These are phyloP conservation scores for Eustalomyia histrio DNA, from an alignment of 2,888 invertebrate genomes.

Conservation along the genomic window DNA sequence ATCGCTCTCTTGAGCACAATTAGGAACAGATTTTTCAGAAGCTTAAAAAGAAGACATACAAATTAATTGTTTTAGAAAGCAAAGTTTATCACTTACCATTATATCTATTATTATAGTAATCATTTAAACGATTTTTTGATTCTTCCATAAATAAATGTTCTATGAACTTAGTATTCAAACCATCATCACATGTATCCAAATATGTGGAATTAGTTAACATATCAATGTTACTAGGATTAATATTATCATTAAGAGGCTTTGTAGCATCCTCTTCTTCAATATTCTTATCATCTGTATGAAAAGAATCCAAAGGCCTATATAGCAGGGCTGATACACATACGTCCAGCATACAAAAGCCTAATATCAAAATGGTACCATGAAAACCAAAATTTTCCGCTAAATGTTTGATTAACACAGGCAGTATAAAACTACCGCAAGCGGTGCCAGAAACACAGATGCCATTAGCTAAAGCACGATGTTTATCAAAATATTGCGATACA, in stretches of 20 bases:
- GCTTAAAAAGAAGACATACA: constrained; percentile 11
- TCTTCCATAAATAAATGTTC: constrained; percentile 79
- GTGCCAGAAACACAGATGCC: constrained; percentile 90
- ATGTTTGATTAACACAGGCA: constrained; percentile 87
- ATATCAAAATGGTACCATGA: constrained; percentile 85
- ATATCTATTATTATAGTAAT: constrained; percentile 75
- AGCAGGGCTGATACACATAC: constrained; percentile 87
- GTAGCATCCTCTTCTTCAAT: constrained; percentile 69
- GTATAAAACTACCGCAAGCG: constrained; percentile 88
- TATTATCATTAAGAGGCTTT: constrained; percentile 72
- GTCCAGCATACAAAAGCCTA: constrained; percentile 87
- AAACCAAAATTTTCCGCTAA: constrained; percentile 86
- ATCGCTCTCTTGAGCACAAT: constrained; percentile 78
- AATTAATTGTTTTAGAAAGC: not conserved
- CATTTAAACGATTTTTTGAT: constrained; percentile 78
- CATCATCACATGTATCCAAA: constrained; percentile 78
- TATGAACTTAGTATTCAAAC: constrained; percentile 77
- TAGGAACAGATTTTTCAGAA: constrained; percentile 66
- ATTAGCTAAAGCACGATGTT: constrained; percentile 88
- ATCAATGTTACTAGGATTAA: constrained; percentile 76
- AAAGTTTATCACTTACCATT: constrained; percentile 47
- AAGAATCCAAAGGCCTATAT: constrained; percentile 82
- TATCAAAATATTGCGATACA: constrained; percentile 89
- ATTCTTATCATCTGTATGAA: constrained; percentile 65
- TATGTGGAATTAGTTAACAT: constrained; percentile 78